A percentile compares a stretch with the other conserved stretches of the same genome.
Conservation (phyloP, 2,797 vertebrate genomes). For the Ctenopoma multispine region DNA sequence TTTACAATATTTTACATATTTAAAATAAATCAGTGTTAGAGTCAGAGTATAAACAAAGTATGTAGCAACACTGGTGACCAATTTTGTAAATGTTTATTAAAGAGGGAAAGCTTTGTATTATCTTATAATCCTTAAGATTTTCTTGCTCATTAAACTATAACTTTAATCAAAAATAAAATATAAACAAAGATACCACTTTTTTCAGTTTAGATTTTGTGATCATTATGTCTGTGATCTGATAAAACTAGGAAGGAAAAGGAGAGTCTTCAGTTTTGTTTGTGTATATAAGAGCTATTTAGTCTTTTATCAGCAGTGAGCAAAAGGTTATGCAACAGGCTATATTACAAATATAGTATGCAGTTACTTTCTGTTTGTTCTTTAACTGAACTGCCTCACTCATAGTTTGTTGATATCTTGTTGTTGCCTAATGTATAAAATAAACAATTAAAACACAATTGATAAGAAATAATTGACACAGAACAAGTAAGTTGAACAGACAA, state of each 20-base stretch:
- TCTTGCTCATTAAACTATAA: too few relatives aligned
- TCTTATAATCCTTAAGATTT: too few relatives aligned
- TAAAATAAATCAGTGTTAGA: too few relatives aligned
- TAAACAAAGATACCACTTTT: not conserved
- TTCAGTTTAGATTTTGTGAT: slow-evolving; percentile 19
- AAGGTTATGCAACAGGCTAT: not conserved
- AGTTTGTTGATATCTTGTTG: not conserved
- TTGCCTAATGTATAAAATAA: too few relatives aligned
- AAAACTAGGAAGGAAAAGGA: slow-evolving; percentile 59
- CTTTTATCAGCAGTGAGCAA: not conserved
- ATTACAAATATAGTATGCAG: not conserved
- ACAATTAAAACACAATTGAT: not conserved
- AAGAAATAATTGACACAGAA: slow-evolving; percentile 11
- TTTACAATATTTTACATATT: not conserved
- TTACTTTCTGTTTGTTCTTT: not conserved
- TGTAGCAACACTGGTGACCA: too few relatives aligned
- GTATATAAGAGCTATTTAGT: not conserved
- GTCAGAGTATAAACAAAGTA: too few relatives aligned
- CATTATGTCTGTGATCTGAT: slow-evolving; percentile 9
- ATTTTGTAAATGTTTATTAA: too few relatives aligned
- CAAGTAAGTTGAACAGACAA: slow-evolving; percentile 1
- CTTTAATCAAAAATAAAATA: too few relatives aligned
- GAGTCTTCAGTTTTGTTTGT: slow-evolving; percentile 45
- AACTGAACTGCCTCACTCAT: not conserved
- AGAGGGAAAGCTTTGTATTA: too few relatives aligned